Conservation (phyloP, 2,888 invertebrate genomes). For the Eilema caniola region DNA sequence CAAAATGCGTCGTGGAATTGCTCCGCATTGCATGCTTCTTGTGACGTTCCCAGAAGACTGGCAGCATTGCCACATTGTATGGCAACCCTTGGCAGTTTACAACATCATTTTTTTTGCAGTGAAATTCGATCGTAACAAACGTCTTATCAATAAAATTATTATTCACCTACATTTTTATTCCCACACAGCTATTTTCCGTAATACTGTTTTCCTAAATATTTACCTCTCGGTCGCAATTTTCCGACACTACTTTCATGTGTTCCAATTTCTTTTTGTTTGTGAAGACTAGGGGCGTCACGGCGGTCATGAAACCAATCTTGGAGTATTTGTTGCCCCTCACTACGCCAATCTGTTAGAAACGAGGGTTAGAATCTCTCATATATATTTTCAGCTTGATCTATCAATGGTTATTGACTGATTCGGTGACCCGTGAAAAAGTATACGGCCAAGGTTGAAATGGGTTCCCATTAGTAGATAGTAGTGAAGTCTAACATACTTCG, state of each 20-base stretch:
- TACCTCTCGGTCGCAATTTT: constrained; percentile 82
- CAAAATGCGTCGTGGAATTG: too few species aligned
- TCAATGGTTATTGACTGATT: constrained; percentile 9
- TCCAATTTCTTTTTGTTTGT: constrained; percentile 77
- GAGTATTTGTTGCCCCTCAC: constrained; percentile 77
- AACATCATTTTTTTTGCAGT: not conserved
- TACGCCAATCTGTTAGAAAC: constrained; percentile 68
- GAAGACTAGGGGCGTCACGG: constrained; percentile 76
- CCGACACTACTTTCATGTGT: constrained; percentile 79
- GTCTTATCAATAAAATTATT: not conserved
- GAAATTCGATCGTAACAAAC: not conserved
- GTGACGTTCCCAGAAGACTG: too few species aligned
- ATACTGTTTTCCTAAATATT: constrained; percentile 35
- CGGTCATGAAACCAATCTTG: constrained; percentile 76
- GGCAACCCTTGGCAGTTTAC: too few species aligned
- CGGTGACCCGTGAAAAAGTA: constrained; percentile 4
- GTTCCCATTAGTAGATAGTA: not conserved
- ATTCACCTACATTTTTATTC: not conserved
- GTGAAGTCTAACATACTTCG: too few species aligned
- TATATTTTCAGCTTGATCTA: constrained; percentile 11
- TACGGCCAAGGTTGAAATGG: not conserved
- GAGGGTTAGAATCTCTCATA: constrained; percentile 5
- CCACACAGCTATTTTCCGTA: not conserved
- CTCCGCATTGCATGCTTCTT: too few species aligned
- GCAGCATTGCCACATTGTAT: too few species aligned